Evolutionary conservation across 2,888 invertebrate species (phyloP).

Genomic region (Syrista parreyssii): DNA sequence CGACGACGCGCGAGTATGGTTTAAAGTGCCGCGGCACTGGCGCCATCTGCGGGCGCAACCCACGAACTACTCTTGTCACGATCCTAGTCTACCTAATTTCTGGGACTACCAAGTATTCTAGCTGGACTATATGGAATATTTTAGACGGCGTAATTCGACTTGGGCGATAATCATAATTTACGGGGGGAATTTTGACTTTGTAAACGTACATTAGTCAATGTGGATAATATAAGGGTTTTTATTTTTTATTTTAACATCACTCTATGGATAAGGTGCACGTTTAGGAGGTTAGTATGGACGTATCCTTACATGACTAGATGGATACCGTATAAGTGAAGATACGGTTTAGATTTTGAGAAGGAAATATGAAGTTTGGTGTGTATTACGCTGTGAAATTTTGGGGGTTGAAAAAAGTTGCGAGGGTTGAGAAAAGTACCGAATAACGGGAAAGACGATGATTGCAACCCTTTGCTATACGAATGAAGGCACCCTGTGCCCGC

Average conservation of each 20-base stretch:
- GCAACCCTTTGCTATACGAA: conserved; percentile 33
- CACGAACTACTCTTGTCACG: neutral
- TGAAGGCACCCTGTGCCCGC: conserved; percentile 15
- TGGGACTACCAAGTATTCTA: neutral
- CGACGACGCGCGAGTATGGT: neutral
- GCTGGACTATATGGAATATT: neutral
- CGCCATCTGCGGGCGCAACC: neutral
- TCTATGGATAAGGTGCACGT: neutral
- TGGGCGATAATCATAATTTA: neutral
- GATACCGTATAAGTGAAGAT: neutral
- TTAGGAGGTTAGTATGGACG: neutral
- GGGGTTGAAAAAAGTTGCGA: neutral
- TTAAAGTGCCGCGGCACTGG: neutral
- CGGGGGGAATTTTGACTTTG: neutral
- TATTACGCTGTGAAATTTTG: neutral
- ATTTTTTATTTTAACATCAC: neutral
- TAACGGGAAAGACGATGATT: conserved; percentile 16
- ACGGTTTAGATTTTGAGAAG: too few relatives aligned
- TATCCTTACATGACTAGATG: neutral
- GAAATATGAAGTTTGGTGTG: neutral
- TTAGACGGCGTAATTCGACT: neutral
- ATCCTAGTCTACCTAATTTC: neutral
- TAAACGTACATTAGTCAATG: neutral
- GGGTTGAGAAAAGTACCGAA: neutral
- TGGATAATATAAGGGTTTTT: neutral